phyloP scores from a whole-genome alignment of 1,140 invertebrate genomes.

The Drosophila malerkotliana region DNA sequence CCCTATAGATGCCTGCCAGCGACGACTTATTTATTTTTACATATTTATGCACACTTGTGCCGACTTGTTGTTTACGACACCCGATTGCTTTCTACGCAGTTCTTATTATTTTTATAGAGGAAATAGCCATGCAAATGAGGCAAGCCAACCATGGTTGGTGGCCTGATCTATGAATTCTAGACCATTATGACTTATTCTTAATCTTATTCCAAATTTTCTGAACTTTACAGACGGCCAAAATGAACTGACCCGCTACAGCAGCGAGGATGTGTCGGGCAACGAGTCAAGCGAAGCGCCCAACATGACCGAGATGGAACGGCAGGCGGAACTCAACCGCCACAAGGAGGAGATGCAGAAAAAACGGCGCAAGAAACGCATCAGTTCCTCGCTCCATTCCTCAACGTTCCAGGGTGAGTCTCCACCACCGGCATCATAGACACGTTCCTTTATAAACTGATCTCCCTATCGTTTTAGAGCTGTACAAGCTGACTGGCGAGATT shows the following conservation, averaged over 20 bases:
- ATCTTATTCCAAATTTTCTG: constrained; percentile 1
- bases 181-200: too few species aligned
- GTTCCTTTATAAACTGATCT: background rate
- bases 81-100: constrained; percentile 76
- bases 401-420: constrained; percentile 91
- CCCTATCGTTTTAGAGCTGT: constrained; percentile 89
- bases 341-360: constrained; percentile 94
- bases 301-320: constrained; percentile 81
- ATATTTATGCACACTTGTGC: constrained; percentile 56
- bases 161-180: background rate
- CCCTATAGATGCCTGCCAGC: constrained; percentile 9
- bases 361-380: constrained; percentile 93
- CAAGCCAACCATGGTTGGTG: background rate
- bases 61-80: constrained; percentile 75
- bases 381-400: constrained; percentile 91
- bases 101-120: constrained; percentile 54
- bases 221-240: constrained; percentile 71
- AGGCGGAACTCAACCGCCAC: constrained; percentile 87
- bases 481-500: constrained; percentile 96
- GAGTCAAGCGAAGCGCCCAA: constrained; percentile 82
- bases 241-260: constrained; percentile 83
- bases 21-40: constrained; percentile 55
- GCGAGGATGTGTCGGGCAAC: constrained; percentile 83
- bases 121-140: constrained; percentile 56
- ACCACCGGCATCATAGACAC: background rate